Evolutionary conservation across 2,797 vertebrate species (phyloP), one percentile per base, ranked within the genome.

Genomic region (Pempheris klunzingeri): DNA sequence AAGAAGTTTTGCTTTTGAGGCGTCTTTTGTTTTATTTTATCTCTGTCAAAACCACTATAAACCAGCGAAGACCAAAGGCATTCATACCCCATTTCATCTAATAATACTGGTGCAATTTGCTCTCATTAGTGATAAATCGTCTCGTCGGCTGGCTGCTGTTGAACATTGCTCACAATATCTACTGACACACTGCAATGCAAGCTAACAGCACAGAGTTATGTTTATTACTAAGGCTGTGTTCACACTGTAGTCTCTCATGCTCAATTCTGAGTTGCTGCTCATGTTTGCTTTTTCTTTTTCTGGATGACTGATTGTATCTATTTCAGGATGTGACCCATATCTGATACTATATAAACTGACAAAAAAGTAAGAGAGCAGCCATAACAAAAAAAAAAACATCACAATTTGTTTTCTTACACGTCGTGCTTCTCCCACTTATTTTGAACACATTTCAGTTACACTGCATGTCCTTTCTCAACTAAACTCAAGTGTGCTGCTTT

Each of bases 271-370:
- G 64, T 55, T 41, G 26, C 63, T 73, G 70, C 43, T 81, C 43
- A 12, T 66, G 71, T 65, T 59, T 49, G 24, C 26, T 30, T 7
- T 52, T 47, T 12, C 39, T 54, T 11, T 26, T 43, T 20, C 18
- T 43, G 54, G 71, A 50, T 78, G 69, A 50, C 52, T 55, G 74
- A 62, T 69, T 78, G 58, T 32, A 52, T 80, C 80, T 78, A 54
- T 74, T 81, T 52, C 76, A 59, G 61, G 71, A 85, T 71, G 28
- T 66, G 75, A 83, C 67, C 77, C 67, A 69, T 69, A 81, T 83
- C 59, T 76, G 58, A 74, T 81, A 61, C 63, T 49, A 65, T 64
- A 46, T 18, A 71, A 88, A 80, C 79, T 83, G 68, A 82, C 54
- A 82, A 47, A 8, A 8, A 73, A 75, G 44, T 68, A 4, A 28